Conservation (phyloP, 1,140 invertebrate species). For the Drosophila rufa region DNA sequence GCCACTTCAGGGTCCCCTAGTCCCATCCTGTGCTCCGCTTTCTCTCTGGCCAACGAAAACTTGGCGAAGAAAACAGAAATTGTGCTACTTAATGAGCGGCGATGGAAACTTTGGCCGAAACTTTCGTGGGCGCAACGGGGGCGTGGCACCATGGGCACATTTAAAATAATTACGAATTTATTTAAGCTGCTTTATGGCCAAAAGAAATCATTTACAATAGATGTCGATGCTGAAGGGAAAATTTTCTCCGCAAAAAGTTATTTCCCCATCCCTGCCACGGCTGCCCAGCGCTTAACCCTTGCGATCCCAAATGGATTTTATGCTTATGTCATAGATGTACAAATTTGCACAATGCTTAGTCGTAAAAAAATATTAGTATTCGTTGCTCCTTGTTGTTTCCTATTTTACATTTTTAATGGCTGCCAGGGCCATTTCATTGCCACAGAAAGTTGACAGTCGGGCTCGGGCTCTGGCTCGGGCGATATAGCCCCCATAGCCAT, state of each 20-base stretch:
- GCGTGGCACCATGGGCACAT: constrained; percentile 61
- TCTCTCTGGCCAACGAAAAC: constrained; percentile 47
- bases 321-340: constrained; percentile 78
- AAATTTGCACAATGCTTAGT: constrained; percentile 72
- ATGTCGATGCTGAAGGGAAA: constrained; percentile 30
- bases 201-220: constrained; percentile 76
- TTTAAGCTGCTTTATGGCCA: constrained; percentile 78
- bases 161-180: constrained; percentile 84
- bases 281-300: constrained; percentile 17
- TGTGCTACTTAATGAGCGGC: constrained; percentile 78
- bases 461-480: not conserved
- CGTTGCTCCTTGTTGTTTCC: constrained; percentile 44
- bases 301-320: constrained; percentile 50
- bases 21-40: not conserved
- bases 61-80: constrained; percentile 77
- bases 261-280: not conserved
- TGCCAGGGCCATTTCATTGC: constrained; percentile 65
- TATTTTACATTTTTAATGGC: constrained; percentile 77
- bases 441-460: constrained; percentile 50
- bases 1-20: constrained; percentile 48
- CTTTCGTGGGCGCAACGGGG: constrained; percentile 48
- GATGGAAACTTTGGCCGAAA: constrained; percentile 71
- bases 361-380: constrained; percentile 67
- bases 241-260: constrained; percentile 14
- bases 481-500: constrained; percentile 2